Evolutionary conservation across 2,888 invertebrate species (phyloP), one percentile per base, ranked within the genome.

Genomic region (Ormyrus rosae): DNA sequence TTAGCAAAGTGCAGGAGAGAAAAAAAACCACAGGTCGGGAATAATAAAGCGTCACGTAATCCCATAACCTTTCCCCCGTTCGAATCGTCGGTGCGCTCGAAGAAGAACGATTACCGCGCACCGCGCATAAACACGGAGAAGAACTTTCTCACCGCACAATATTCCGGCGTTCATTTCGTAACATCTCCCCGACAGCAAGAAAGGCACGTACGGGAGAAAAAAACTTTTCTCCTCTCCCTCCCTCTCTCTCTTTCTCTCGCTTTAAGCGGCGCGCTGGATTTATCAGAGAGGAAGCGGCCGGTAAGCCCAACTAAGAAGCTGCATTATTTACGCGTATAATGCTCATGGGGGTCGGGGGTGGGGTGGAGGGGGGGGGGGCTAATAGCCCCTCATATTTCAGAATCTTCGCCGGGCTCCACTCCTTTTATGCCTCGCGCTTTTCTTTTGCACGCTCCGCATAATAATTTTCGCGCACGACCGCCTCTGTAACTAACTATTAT

Each of bases 301-400:
- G 64, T 70, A 68, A 76, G 72, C 71, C 65, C 78, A 56, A 73
- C 77, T 78, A 84, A 83, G 78, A 75, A 82, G 83, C 75, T 85
- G 85, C 85, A 86, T 88, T 87, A 87, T 88, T 88, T 85, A 86
- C 86, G 84, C 85, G 83, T 83, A 83, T 81, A 85, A 86, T 84
- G 85, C 84, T 84, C 84, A 84, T 83, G 84, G 85, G 80, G 82
- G 34, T 45, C 46, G 58, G 11, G 7, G 53, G 55, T 5, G 19
- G 50, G 60, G 48, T 60, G 58, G 60, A 19, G 10, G 34, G 10
- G 55, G 19, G 19, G 10, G 86, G 83, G 85, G 83, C 86, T 88
- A 89, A 89, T 87, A 87, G 86, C 85, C 83, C 65, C 84, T 86
- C 87, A 84, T 89, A 89, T 88, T 86, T 89, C 85, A 86, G 85